Conservation (phyloP, 2,888 invertebrate genomes). For the Tenthredo scrophulariae region DNA sequence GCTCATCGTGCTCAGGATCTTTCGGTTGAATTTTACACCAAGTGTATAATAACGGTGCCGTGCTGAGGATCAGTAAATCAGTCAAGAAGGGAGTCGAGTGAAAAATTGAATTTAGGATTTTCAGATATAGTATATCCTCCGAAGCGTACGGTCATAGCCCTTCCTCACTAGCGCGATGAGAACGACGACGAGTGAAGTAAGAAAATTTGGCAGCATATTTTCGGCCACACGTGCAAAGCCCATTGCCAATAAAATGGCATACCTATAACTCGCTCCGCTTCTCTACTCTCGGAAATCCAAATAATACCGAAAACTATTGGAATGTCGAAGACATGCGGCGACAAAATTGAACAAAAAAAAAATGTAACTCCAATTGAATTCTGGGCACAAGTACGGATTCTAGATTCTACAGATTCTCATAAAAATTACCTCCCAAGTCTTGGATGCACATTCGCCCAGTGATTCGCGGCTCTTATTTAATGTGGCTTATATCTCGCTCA, state of each 20-base stretch:
- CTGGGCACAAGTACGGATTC: neutral
- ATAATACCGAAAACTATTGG: neutral
- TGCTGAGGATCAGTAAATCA: constrained; percentile 28
- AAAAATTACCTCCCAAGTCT: neutral
- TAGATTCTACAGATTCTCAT: neutral
- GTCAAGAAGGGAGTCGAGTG: constrained; percentile 29
- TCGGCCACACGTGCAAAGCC: constrained; percentile 18
- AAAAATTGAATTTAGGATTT: constrained; percentile 44
- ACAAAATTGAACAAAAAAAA: neutral
- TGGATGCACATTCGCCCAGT: constrained; percentile 22
- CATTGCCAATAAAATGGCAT: constrained; percentile 2
- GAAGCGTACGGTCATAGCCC: neutral
- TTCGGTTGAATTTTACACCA: constrained; percentile 5
- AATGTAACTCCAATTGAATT: neutral
- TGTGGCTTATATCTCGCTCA: neutral
- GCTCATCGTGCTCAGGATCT: neutral
- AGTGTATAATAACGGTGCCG: constrained; percentile 27
- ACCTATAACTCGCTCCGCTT: neutral
- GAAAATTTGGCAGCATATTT: constrained; percentile 25
- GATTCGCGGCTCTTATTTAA: constrained; percentile 21
- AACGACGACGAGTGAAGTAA: neutral
- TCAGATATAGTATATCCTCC: neutral
- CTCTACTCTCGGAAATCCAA: neutral
- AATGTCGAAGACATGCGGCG: neutral
- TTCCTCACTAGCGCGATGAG: neutral